A percentile compares a stretch with the other conserved stretches of the same genome.
Evolutionary conservation across 2,113 vertebrate species (phyloP).

Genomic region (Periophthalmodon schlosseri): DNA sequence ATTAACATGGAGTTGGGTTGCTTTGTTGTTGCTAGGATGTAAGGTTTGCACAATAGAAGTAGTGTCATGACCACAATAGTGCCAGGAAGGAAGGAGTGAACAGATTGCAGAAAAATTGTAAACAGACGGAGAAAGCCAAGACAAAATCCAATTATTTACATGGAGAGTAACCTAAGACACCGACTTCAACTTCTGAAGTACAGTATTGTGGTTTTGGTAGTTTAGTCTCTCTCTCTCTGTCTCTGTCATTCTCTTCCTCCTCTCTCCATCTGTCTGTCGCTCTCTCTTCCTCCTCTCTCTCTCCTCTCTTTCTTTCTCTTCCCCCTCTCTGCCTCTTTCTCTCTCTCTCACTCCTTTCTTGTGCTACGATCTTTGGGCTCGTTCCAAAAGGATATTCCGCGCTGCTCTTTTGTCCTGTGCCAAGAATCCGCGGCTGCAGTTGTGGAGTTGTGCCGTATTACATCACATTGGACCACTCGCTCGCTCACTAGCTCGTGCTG

Average conservation of each 20-base stretch:
- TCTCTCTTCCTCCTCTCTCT: neutral
- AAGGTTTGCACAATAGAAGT: neutral
- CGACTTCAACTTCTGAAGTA: neutral
- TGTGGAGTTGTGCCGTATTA: conserved; percentile 45
- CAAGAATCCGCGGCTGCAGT: conserved; percentile 57
- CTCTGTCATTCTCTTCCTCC: neutral
- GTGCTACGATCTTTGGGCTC: conserved; percentile 50
- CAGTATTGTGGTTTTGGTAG: neutral
- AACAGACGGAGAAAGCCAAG: neutral
- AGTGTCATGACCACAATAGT: conserved; percentile 4
- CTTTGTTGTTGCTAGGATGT: neutral
- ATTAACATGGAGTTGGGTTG: neutral
- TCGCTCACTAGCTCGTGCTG: conserved; percentile 14
- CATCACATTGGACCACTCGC: conserved; percentile 40
- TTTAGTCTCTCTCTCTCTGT: conserved; percentile 10
- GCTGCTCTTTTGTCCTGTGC: conserved; percentile 48
- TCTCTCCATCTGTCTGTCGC: too few species aligned
- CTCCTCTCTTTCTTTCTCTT: too few species aligned
- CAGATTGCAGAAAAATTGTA: neutral
- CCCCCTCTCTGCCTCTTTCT: neutral
- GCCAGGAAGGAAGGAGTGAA: conserved; percentile 1
- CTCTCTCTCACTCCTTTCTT: neutral
- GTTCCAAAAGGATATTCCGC: conserved; percentile 60
- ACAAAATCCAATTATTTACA: neutral
- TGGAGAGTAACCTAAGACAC: neutral